Conservation (phyloP, 2,888 invertebrate genomes). For the Eupeodes luniger region DNA sequence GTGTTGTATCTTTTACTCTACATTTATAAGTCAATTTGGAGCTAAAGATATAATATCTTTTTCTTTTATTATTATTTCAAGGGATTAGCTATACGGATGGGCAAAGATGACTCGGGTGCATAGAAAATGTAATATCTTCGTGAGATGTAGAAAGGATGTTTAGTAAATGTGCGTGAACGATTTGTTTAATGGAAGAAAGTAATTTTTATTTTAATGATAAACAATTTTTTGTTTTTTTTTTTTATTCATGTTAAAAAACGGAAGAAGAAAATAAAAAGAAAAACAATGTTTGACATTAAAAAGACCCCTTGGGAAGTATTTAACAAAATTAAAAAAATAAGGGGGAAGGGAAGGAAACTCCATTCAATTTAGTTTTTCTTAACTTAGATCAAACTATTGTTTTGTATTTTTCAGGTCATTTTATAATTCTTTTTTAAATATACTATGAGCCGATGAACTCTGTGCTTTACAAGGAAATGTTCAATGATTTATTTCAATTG, state of each 20-base stretch:
- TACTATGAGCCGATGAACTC: too few relatives aligned
- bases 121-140: background rate
- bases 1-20: slow-evolving; percentile 11
- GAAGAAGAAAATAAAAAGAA: slow-evolving; percentile 14
- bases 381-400: too few relatives aligned
- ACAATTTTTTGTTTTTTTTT: slow-evolving; percentile 19
- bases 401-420: too few relatives aligned
- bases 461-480: too few relatives aligned
- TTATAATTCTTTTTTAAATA: too few relatives aligned
- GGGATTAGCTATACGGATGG: slow-evolving; percentile 46
- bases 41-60: background rate
- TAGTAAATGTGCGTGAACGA: slow-evolving; percentile 44
- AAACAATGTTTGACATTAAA: background rate
- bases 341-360: too few relatives aligned
- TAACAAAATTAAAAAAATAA: background rate
- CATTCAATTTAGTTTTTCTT: too few relatives aligned
- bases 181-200: slow-evolving; percentile 68
- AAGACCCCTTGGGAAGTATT: slow-evolving; percentile 26
- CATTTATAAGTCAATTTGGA: slow-evolving; percentile 47
- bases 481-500: too few relatives aligned
- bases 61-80: slow-evolving; percentile 25
- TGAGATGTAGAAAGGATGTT: slow-evolving; percentile 25
- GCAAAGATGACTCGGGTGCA: slow-evolving; percentile 20
- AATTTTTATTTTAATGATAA: slow-evolving; percentile 68
- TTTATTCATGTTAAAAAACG: slow-evolving; percentile 1